phyloP scores from a whole-genome alignment of 2,888 invertebrate species.

The Nephrotoma appendiculata region DNA sequence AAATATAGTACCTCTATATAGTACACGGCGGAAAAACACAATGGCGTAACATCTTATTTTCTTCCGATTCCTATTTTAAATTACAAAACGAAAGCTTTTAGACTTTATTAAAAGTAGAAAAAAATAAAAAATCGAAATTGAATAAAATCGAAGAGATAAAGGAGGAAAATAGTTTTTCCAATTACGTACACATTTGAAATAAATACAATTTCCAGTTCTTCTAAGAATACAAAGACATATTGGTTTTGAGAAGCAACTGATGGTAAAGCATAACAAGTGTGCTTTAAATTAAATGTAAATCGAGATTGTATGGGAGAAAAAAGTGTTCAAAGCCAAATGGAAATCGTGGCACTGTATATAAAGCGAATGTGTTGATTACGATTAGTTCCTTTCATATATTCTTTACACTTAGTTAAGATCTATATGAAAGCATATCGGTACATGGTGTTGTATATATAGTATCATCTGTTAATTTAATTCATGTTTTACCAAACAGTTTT shows the following conservation, averaged over 20 bases:
- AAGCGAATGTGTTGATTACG: background rate
- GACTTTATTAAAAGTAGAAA: background rate
- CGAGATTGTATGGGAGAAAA: background rate
- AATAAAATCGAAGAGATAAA: background rate
- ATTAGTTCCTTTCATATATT: background rate
- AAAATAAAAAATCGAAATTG: background rate
- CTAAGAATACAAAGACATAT: background rate
- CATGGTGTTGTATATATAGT: background rate
- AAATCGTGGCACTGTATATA: background rate
- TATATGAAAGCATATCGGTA: background rate
- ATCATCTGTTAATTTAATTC: background rate
- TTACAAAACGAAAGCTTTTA: background rate
- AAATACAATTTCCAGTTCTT: background rate
- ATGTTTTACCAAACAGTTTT: background rate
- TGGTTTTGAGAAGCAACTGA: background rate
- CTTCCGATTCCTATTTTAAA: background rate
- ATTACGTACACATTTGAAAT: background rate
- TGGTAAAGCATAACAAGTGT: background rate
- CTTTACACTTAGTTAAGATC: background rate
- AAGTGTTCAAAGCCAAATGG: background rate
- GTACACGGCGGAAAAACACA: too few species aligned
- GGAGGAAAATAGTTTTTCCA: background rate
- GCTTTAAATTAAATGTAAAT: background rate
- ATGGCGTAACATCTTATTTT: background rate
- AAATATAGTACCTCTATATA: too few species aligned